Base-by-base conservation (phyloP, 2,797 vertebrate species). In the Centroberyx gerrardi region DNA sequence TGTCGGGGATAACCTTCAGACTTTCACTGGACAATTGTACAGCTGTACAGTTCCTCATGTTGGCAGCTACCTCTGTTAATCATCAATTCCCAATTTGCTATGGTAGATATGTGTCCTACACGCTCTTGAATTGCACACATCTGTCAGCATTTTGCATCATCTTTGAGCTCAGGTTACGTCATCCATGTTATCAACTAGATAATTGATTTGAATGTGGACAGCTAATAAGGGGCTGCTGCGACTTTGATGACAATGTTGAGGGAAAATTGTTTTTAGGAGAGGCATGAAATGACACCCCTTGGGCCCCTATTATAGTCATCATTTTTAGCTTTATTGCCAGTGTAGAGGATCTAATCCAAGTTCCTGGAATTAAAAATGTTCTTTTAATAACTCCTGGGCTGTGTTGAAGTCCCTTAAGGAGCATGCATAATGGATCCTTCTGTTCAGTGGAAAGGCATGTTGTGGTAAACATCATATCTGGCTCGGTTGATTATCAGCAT, bases 121-220 rank as follows among this genome's bases (percentile, higher is more conserved):
- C 38, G 28, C 22, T 14, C 36, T 62, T 68, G 28, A 63, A 75
- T 60, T 79, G 51, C 31, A 48, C 52, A 54, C 62, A 71, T 74
- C n/a, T 81, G 74, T 76, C 51, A 40, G 29, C 55, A 46, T 63
- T 1, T 8, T 69, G 66, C 33, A 0, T 85, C 71, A 77, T 68
- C 14, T 68, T 71, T 63, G 14, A 65, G 15, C 40, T 70, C 36
- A 46, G 27, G 28, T 38, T 56, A 48, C 29, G 38, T 81, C 62
- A 73, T 77, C 52, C 64, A 17, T 48, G 17, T 74, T 72, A 76
- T 80, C 28, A 65, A 58, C 61, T 18, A 54, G 40, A 72, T 58
- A 36, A 22, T 5, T 56, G 1, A 58, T 69, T 17, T 79, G 48
- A 77, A 27, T 38, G 54, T 68, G 18, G 56, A 76, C n/a, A 13